phyloP scores from a whole-genome alignment of 1,140 invertebrate species.

The Sogatella furcifera region DNA sequence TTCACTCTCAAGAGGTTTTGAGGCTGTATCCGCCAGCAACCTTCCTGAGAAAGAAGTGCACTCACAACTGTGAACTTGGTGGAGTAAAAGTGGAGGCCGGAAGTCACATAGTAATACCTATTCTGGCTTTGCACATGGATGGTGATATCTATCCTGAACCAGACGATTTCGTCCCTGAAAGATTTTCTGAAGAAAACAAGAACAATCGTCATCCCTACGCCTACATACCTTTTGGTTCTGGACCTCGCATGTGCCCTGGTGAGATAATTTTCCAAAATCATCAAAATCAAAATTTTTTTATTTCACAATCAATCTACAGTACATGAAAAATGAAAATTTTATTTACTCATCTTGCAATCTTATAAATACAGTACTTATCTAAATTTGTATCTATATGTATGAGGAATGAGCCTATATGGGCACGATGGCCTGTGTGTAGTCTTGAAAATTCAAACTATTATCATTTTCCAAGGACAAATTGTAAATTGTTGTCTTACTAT shows the following conservation, averaged over 20 bases:
- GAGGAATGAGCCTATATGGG: too few species aligned
- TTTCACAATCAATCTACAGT: too few species aligned
- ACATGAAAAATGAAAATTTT: too few species aligned
- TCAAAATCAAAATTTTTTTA: too few species aligned
- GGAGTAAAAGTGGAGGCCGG: slow-evolving; percentile 36
- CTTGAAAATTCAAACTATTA: too few species aligned
- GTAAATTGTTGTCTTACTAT: too few species aligned
- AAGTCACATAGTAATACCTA: slow-evolving; percentile 41
- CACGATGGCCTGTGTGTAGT: too few species aligned
- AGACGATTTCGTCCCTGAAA: slow-evolving; percentile 33
- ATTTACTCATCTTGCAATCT: too few species aligned
- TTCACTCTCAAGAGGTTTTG: slow-evolving; percentile 17
- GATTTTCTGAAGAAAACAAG: slow-evolving; percentile 32
- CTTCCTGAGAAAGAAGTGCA: neutral
- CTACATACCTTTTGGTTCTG: slow-evolving; percentile 46
- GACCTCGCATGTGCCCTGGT: slow-evolving; percentile 43
- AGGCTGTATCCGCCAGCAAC: slow-evolving; percentile 16
- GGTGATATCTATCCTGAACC: slow-evolving; percentile 35
- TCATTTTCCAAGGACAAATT: too few species aligned
- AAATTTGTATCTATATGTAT: too few species aligned
- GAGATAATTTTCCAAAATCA: too few species aligned
- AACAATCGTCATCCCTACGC: slow-evolving; percentile 30
- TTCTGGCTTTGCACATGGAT: slow-evolving; percentile 43
- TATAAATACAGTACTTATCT: too few species aligned
- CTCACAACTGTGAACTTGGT: slow-evolving; percentile 33